These are phyloP conservation scores for Apamea monoglypha DNA, from an alignment of 2,888 invertebrate species.

Conservation along the genomic window DNA sequence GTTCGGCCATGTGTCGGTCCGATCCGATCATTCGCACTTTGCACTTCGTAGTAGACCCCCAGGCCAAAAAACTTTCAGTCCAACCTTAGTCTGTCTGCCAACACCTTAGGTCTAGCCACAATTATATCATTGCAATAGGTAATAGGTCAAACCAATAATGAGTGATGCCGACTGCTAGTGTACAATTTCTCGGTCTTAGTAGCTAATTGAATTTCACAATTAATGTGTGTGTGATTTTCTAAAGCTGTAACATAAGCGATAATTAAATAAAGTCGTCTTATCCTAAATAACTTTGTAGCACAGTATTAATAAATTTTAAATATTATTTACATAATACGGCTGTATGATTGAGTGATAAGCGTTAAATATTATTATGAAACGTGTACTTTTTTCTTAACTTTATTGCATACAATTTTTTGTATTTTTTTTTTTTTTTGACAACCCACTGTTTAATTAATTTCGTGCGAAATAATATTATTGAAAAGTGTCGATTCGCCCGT, in stretches of 20 bases:
- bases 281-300: neutral
- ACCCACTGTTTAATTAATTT: neutral
- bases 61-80: neutral
- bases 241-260: neutral
- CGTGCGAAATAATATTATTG: neutral
- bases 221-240: conserved; percentile 4
- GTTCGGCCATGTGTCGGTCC: too few species aligned
- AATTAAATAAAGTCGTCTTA: neutral
- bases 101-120: neutral
- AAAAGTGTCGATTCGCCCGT: neutral
- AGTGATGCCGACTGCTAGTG: neutral
- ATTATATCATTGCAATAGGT: conserved; percentile 26
- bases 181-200: conserved; percentile 19
- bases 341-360: too few species aligned
- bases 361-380: neutral
- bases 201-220: conserved; percentile 22
- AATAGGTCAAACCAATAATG: conserved; percentile 39
- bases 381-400: neutral
- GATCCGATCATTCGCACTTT: too few species aligned
- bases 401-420: neutral
- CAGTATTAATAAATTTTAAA: neutral
- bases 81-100: neutral
- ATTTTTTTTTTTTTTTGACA: neutral
- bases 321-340: neutral
- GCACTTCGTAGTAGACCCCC: too few species aligned